These are phyloP conservation scores for Siderastrea siderea DNA, from an alignment of 92 coral and sea anemone species.

Conservation along the genomic window DNA sequence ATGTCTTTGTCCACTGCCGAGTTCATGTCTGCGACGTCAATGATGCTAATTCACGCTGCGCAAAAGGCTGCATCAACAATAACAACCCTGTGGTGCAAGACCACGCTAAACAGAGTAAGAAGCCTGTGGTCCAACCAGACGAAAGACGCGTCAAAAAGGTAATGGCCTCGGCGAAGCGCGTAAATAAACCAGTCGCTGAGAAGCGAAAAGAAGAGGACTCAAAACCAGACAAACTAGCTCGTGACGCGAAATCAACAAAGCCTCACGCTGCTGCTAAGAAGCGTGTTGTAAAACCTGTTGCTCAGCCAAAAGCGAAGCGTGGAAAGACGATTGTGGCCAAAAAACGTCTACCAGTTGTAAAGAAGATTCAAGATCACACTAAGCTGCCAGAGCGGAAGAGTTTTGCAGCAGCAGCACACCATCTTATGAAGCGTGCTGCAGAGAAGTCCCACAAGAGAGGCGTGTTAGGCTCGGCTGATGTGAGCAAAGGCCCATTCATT, in stretches of 20 bases:
- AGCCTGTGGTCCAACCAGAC: not conserved
- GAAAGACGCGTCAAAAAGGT: not conserved
- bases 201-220: not conserved
- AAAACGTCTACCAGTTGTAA: not conserved
- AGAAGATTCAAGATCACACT: conserved; percentile 11
- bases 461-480: conserved; percentile 21
- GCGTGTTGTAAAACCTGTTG: not conserved
- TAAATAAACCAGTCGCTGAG: not conserved
- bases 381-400: conserved; percentile 1
- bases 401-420: not conserved
- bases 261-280: not conserved
- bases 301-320: not conserved
- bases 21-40: conserved; percentile 82
- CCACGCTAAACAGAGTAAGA: not conserved
- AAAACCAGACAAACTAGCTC: not conserved
- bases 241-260: not conserved
- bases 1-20: conserved; percentile 89
- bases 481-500: conserved; percentile 41
- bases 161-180: not conserved
- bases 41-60: conserved; percentile 83
- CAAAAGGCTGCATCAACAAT: conserved; percentile 63
- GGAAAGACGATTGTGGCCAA: not conserved
- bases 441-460: not conserved
- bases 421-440: conserved; percentile 29
- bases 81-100: conserved; percentile 2